phyloP scores from a whole-genome alignment of 2,797 vertebrate species.

The Pelodytes ibericus region DNA sequence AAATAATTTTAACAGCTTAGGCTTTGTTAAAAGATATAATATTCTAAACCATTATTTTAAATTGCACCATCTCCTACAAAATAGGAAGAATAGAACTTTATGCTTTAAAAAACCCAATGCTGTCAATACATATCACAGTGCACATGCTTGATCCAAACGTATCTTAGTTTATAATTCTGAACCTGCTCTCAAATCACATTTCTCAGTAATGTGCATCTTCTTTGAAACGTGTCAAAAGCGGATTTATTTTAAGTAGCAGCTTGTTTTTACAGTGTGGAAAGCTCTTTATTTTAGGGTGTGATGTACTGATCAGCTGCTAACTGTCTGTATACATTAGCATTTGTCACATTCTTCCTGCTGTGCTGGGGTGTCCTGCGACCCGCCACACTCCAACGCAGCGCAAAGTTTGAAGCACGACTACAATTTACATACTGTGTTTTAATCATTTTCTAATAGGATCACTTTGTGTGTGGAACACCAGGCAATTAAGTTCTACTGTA shows the following conservation, averaged over 20 bases:
- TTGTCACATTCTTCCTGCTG: slow-evolving; percentile 13
- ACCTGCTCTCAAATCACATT: neutral
- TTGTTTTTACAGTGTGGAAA: slow-evolving; percentile 32
- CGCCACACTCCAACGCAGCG: slow-evolving; percentile 6
- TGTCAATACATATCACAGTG: too few species aligned
- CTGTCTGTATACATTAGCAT: slow-evolving; percentile 47
- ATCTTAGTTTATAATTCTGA: too few species aligned
- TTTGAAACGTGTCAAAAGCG: slow-evolving; percentile 21
- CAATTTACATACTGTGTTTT: neutral
- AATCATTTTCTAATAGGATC: neutral
- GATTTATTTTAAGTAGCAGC: slow-evolving; percentile 42
- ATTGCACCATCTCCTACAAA: too few species aligned
- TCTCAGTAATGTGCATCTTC: neutral
- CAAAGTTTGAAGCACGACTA: neutral
- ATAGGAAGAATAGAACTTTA: too few species aligned
- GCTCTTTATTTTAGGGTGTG: slow-evolving; percentile 32
- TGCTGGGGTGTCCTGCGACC: slow-evolving; percentile 8
- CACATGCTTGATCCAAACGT: too few species aligned
- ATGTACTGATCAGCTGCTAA: slow-evolving; percentile 43
- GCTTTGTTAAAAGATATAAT: too few species aligned
- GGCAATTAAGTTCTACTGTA: too few species aligned
- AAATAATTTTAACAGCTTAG: too few species aligned
- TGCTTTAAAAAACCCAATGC: too few species aligned
- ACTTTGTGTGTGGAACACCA: too few species aligned
- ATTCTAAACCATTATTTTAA: too few species aligned